Percentiles rank a stretch among this genome's conserved stretches.
phyloP scores from a whole-genome alignment of 2,797 vertebrate species.

The Dromococcyx pavoninus region DNA sequence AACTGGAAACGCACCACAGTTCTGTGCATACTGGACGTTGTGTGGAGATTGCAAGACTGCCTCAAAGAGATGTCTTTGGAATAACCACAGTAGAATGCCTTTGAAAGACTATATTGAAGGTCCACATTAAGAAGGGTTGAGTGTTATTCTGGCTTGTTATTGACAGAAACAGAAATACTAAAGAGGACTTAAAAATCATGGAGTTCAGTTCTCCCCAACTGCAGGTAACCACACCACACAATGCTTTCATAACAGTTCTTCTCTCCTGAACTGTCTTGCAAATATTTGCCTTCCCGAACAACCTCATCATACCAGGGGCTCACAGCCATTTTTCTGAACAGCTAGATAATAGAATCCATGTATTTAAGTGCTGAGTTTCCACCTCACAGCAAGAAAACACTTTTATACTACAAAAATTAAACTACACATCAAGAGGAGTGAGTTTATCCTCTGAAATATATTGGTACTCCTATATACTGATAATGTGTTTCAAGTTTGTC shows the following conservation, averaged over 20 bases:
- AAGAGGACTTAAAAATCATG: background rate
- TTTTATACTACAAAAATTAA: background rate
- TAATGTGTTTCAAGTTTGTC: background rate
- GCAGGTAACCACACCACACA: rapidly evolving
- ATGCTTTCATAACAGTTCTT: background rate
- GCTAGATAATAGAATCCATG: background rate
- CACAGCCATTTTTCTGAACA: background rate
- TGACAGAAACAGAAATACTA: background rate
- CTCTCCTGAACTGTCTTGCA: background rate
- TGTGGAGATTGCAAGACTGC: background rate
- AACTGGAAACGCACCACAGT: background rate
- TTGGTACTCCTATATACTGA: background rate
- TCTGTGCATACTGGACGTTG: background rate
- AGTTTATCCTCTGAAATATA: background rate
- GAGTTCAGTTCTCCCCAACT: background rate
- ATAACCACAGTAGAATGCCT: background rate
- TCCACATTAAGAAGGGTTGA: background rate
- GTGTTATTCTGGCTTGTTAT: background rate
- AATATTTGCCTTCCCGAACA: background rate
- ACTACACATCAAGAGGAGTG: background rate
- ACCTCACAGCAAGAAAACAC: background rate
- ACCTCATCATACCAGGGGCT: background rate
- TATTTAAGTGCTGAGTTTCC: background rate
- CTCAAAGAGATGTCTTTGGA: background rate
- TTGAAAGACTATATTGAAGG: background rate